Conservation (phyloP, 2,888 invertebrate genomes). For the Nesidiocoris tenuis region DNA sequence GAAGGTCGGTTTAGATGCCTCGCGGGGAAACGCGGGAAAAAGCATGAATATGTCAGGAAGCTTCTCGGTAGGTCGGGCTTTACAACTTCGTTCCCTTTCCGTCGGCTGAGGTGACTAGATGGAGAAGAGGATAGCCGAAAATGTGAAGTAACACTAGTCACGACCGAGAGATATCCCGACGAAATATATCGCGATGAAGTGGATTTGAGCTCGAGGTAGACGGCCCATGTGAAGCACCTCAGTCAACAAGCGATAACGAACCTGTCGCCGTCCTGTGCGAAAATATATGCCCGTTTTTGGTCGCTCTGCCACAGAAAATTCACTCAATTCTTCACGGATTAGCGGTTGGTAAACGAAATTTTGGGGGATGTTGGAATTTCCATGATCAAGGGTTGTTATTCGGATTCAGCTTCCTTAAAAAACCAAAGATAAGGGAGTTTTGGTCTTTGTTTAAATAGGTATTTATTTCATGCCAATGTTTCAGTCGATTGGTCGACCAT, state of each 20-base stretch:
- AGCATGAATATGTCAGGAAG: conserved; percentile 21
- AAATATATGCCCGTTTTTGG: too few relatives aligned
- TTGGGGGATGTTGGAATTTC: too few relatives aligned
- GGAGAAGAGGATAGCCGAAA: not conserved
- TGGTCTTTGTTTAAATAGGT: too few relatives aligned
- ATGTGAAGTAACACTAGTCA: not conserved
- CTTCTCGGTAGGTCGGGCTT: conserved; percentile 4
- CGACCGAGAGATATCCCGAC: not conserved
- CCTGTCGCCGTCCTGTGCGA: not conserved
- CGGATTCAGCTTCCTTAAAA: too few relatives aligned
- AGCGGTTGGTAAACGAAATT: too few relatives aligned
- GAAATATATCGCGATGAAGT: not conserved
- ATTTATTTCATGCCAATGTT: too few relatives aligned
- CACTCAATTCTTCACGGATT: too few relatives aligned
- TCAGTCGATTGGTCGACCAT: too few relatives aligned
- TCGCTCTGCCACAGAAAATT: too few relatives aligned
- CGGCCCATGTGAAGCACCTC: not conserved
- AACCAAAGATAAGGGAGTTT: too few relatives aligned
- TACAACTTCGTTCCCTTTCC: conserved; percentile 17
- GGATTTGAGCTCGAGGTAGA: not conserved
- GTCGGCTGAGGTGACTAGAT: not conserved
- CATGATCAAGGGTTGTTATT: too few relatives aligned
- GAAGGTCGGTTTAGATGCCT: not conserved
- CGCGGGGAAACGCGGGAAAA: conserved; percentile 1
- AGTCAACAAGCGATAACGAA: not conserved